Conservation (phyloP, 2,888 invertebrate genomes). For the Philonicus albiceps region DNA sequence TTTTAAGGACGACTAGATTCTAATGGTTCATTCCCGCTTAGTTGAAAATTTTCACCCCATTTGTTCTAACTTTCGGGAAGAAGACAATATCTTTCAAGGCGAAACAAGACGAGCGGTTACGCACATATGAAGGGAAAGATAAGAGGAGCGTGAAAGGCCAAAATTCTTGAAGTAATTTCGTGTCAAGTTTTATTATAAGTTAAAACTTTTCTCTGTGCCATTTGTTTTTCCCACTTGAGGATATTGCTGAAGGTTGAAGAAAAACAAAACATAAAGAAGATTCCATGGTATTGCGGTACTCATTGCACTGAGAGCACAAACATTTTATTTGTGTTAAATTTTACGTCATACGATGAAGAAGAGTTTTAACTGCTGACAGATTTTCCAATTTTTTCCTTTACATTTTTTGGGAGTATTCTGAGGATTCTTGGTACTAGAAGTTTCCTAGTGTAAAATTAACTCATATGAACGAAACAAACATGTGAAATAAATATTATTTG, state of each 20-base stretch:
- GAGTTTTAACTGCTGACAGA: not conserved
- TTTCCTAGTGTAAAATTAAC: not conserved
- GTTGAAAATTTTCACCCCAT: not conserved
- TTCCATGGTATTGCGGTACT: not conserved
- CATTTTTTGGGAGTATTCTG: not conserved
- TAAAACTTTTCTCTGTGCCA: conserved; percentile 42
- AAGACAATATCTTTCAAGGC: not conserved
- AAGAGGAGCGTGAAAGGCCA: conserved; percentile 4
- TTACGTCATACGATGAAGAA: not conserved
- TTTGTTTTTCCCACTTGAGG: conserved; percentile 35
- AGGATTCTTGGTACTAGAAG: not conserved
- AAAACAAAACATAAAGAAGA: not conserved
- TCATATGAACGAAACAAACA: not conserved
- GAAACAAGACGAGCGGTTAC: conserved; percentile 16
- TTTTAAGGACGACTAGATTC: not conserved
- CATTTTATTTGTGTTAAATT: not conserved
- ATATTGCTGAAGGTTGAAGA: not conserved
- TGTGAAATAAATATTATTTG: too few species aligned
- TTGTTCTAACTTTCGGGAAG: not conserved
- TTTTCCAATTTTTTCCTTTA: not conserved
- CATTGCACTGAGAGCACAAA: not conserved
- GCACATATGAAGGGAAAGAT: conserved; percentile 22
- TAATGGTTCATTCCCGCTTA: not conserved
- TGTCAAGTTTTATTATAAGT: conserved; percentile 46
- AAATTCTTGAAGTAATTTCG: conserved; percentile 45